Percentiles rank a stretch among this genome's conserved stretches.
Evolutionary conservation across 2,113 vertebrate genomes (phyloP).

Genomic region (Candoia aspera): DNA sequence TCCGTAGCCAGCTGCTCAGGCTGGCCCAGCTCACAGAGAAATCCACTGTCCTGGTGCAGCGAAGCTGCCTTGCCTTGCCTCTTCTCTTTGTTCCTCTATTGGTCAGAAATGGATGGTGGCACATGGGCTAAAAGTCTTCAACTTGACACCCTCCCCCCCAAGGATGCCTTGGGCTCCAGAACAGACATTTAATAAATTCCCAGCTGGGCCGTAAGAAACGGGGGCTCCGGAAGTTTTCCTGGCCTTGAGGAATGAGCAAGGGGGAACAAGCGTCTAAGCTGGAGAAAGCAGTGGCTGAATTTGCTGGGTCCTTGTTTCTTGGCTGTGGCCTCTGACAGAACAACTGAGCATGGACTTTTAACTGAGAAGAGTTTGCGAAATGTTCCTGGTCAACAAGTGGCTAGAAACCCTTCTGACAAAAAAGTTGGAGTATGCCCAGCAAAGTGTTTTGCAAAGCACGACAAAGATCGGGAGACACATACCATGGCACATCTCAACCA

Average conservation of each 20-base stretch:
- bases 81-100: not conserved
- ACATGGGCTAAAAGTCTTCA: not conserved
- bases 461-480: not conserved
- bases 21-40: not conserved
- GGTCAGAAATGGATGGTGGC: not conserved
- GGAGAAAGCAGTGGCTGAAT: not conserved
- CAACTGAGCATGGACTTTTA: not conserved
- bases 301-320: not conserved
- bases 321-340: not conserved
- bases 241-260: not conserved
- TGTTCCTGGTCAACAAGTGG: not conserved
- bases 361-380: not conserved
- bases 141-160: no score
- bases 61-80: not conserved
- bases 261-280: not conserved
- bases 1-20: not conserved
- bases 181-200: no score
- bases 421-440: not conserved
- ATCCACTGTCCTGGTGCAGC: not conserved
- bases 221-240: not conserved
- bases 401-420: not conserved
- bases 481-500: not conserved
- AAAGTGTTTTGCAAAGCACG: not conserved
- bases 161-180: not conserved
- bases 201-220: no score